phyloP scores from a whole-genome alignment of 2,113 vertebrate genomes.

The Narcine bancroftii region DNA sequence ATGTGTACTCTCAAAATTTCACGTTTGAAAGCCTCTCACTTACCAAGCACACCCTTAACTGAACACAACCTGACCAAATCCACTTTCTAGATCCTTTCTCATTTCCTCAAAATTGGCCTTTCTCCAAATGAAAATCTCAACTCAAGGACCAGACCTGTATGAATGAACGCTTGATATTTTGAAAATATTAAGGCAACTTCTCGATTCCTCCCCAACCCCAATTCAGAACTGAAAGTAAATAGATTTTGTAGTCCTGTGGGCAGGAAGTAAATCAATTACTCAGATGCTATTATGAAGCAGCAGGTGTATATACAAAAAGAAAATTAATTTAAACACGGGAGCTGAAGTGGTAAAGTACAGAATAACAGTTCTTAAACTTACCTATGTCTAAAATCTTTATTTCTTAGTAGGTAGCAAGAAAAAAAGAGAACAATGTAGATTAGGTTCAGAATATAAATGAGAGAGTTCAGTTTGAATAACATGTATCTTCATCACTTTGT shows the following conservation, averaged over 20 bases:
- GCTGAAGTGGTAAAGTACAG: constrained; percentile 16
- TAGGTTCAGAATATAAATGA: constrained; percentile 51
- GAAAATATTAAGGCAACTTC: neutral
- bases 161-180: neutral
- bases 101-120: too few species aligned
- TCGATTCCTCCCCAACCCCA: too few species aligned
- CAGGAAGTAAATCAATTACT: too few species aligned
- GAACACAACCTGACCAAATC: too few species aligned
- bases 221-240: neutral
- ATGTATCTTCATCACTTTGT: neutral
- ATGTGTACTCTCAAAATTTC: too few species aligned
- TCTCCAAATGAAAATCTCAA: too few species aligned
- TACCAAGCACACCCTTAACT: too few species aligned
- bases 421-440: constrained; percentile 54
- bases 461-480: neutral
- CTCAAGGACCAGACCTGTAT: neutral
- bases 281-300: neutral
- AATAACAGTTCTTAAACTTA: constrained; percentile 58
- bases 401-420: constrained; percentile 75
- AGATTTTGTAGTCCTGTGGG: neutral
- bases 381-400: constrained; percentile 99
- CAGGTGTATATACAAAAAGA: constrained; percentile 42
- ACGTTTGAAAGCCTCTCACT: too few species aligned
- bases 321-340: constrained; percentile 41
- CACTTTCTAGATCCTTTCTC: too few species aligned